Evolutionary conservation across 1,140 invertebrate genomes (phyloP), one percentile per base, ranked within the genome.

Genomic region (Notospermus geniculatus): DNA sequence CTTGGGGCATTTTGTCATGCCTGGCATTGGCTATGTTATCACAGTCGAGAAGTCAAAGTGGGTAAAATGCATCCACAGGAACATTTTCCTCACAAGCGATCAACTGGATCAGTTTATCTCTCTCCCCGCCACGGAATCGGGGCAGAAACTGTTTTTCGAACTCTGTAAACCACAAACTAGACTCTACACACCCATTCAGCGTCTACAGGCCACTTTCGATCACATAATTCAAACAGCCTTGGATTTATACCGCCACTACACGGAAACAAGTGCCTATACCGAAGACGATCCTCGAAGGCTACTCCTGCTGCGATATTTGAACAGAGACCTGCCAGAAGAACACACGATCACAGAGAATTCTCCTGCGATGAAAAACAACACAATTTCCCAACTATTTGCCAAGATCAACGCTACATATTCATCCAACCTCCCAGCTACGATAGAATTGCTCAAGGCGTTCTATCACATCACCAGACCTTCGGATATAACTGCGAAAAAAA

Each of bases 251-350:
- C 4, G 46, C 4, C 4, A 9, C n/a, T 50, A 50, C 46, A 50
- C n/a, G 25, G 5, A 27, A 50, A 50, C 46, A 19, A 50, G n/a
- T n/a, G 25, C 5, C 5, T 50, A 50, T n/a, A 5, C 46, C n/a
- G 46, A 50, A 50, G 46, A 50, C 25, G 46, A 50, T 5, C 46
- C 46, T 7, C 4, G n/a, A 50, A 50, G 46, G 25, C 4, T 7
- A n/a, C 46, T 50, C n/a, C 25, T 50, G n/a, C 46, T 50, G n/a
- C 46, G 46, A 4, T 50, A 50, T n/a, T n/a, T 50, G 46, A 50
- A 50, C n/a, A 50, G 46, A n/a, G 46, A 50, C 25, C 46, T 50
- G n/a, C 46, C 46, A 5, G 46, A 50, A 50, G 46, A 50, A 50
- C 4, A 7, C 4, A 50, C 46, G 9, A 5, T 50, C 4, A 50